Evolutionary conservation across 2,888 invertebrate species (phyloP).

Genomic region (Standfussiana lucernea): DNA sequence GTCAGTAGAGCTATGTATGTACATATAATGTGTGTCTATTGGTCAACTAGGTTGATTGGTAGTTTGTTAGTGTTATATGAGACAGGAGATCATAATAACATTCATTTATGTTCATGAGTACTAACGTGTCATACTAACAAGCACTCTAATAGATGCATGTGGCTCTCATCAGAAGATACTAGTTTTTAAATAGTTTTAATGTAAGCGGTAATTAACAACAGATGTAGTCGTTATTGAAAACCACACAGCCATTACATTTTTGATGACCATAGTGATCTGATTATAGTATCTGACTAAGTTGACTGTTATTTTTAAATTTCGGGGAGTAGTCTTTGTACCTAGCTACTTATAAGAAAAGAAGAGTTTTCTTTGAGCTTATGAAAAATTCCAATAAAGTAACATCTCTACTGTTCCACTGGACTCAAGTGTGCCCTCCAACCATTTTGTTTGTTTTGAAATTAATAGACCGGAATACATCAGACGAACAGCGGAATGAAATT

Average conservation of each 20-base stretch:
- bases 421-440: too few species aligned
- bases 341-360: neutral
- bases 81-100: conserved; percentile 57
- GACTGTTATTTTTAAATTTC: neutral
- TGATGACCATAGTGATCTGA: neutral
- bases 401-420: neutral
- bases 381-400: neutral
- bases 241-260: neutral
- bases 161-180: conserved; percentile 27
- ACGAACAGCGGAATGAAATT: neutral
- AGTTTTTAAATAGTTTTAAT: conserved; percentile 15
- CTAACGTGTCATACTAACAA: conserved; percentile 40
- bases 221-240: conserved; percentile 6
- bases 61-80: conserved; percentile 60
- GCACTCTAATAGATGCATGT: conserved; percentile 31
- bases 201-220: neutral
- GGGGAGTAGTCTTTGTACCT: neutral
- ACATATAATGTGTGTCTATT: conserved; percentile 64
- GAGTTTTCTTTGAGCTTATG: neutral
- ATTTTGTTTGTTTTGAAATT: neutral
- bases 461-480: neutral
- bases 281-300: neutral
- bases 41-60: conserved; percentile 71
- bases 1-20: conserved; percentile 48
- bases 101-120: conserved; percentile 67